phyloP scores from a whole-genome alignment of 2,113 vertebrate genomes.

The Ptyas mucosa region DNA sequence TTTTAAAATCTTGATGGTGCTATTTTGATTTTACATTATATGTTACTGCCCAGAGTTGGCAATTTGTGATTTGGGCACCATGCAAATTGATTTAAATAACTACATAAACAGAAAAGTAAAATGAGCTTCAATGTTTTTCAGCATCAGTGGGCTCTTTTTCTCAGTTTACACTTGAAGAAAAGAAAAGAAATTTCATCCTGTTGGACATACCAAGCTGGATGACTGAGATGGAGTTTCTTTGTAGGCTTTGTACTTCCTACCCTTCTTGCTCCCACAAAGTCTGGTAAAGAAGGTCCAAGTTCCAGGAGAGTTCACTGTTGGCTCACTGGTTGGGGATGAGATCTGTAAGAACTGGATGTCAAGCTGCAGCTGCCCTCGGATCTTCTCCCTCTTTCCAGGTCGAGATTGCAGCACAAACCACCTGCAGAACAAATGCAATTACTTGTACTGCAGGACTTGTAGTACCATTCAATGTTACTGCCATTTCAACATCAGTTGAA shows the following conservation, averaged over 20 bases:
- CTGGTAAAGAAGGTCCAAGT: background rate
- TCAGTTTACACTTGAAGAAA: background rate
- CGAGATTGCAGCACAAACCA: constrained; percentile 30
- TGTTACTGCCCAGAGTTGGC: background rate
- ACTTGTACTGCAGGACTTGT: background rate
- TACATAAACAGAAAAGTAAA: background rate
- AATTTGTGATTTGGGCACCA: background rate
- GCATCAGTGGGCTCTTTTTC: background rate
- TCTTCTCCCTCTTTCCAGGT: constrained; percentile 16
- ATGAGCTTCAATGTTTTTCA: too few species aligned
- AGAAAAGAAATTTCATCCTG: background rate
- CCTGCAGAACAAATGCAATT: constrained; percentile 2
- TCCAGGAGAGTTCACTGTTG: background rate
- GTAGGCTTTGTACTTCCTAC: constrained; percentile 3
- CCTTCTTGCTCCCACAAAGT: background rate
- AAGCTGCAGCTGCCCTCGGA: constrained; percentile 24
- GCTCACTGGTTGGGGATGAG: background rate
- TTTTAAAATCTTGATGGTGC: background rate
- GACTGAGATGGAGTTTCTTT: background rate
- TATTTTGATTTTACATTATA: background rate
- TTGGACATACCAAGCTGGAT: background rate
- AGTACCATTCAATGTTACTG: background rate
- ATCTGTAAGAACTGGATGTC: constrained; percentile 27
- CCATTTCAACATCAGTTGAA: too few species aligned
- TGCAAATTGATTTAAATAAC: background rate